phyloP scores from a whole-genome alignment of 2,113 vertebrate species.

The Syngnathus scovelli region DNA sequence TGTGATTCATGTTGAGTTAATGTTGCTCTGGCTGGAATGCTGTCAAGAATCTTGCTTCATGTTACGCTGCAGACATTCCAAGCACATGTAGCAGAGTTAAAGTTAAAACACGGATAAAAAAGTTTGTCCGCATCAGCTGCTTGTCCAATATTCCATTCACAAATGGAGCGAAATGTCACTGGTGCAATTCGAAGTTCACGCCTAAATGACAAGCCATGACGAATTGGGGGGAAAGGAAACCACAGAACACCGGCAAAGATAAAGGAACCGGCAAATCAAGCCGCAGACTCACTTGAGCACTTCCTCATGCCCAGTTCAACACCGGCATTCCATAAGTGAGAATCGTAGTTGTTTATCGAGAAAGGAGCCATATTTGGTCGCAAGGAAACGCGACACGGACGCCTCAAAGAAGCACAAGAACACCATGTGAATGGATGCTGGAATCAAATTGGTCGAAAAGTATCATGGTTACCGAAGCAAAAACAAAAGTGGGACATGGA shows the following conservation, averaged over 20 bases:
- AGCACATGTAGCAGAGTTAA: slow-evolving; percentile 15
- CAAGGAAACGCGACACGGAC: background rate
- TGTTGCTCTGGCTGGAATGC: slow-evolving; percentile 21
- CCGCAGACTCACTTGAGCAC: background rate
- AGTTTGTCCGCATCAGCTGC: background rate
- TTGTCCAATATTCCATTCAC: background rate
- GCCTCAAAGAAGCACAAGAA: background rate
- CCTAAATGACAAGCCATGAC: background rate
- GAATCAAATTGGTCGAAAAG: too few species aligned
- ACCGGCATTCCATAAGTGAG: background rate
- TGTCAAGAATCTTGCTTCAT: slow-evolving; percentile 10
- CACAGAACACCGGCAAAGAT: too few species aligned
- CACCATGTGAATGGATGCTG: background rate
- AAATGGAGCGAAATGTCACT: background rate
- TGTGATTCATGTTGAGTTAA: slow-evolving; percentile 18
- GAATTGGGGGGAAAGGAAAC: too few species aligned
- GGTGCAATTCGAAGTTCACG: background rate
- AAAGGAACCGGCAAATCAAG: too few species aligned
- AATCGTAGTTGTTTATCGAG: background rate
- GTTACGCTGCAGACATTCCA: slow-evolving; percentile 38
- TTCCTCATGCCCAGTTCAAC: background rate
- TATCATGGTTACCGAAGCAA: too few species aligned
- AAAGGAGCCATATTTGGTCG: background rate
- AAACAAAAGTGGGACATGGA: too few species aligned
- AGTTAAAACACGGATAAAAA: background rate